Conservation (phyloP, 2,113 vertebrate genomes). For the Urocitellus parryii region DNA sequence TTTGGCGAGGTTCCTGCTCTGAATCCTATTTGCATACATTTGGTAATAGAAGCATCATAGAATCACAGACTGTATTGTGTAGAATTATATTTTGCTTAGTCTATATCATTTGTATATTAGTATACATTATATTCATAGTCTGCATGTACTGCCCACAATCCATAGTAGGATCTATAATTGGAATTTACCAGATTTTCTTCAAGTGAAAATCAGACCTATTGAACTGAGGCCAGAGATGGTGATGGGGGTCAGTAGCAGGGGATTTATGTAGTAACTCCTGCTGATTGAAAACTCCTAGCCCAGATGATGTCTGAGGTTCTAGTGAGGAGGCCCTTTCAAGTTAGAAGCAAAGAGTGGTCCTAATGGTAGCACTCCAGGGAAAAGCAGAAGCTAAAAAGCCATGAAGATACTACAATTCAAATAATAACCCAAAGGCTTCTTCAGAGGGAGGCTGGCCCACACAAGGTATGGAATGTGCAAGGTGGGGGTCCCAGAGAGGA, state of each 20-base stretch:
- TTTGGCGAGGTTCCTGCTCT: neutral
- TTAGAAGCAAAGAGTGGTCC: neutral
- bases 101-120: neutral
- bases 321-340: neutral
- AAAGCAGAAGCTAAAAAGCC: neutral
- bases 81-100: neutral
- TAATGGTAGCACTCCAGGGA: neutral
- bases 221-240: neutral
- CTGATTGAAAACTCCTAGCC: neutral
- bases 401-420: neutral
- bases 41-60: neutral
- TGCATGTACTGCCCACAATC: neutral
- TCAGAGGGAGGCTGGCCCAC: neutral
- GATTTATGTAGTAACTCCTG: neutral
- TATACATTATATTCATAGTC: neutral
- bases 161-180: neutral
- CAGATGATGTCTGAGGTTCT: too few species aligned
- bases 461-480: too few species aligned
- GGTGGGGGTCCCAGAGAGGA: neutral
- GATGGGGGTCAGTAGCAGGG: rapidly evolving
- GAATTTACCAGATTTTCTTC: neutral
- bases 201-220: neutral
- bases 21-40: neutral
- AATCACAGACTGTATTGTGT: neutral
- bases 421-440: neutral